Evolutionary conservation across 2,888 invertebrate genomes (phyloP).

Genomic region (Catocala sponsa): DNA sequence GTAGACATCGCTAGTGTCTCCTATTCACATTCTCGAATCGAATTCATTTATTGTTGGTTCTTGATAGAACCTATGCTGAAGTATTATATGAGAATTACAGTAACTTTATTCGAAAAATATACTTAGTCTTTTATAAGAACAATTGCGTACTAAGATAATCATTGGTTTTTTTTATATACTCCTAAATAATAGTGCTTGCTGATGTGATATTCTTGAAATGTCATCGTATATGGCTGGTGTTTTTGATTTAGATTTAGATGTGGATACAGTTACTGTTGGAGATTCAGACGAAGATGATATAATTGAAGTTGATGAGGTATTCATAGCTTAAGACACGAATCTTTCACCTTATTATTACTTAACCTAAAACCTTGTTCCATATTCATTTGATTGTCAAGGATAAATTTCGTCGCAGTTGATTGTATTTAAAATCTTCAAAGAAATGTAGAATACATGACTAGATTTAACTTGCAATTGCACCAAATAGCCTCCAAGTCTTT

Average conservation of each 20-base stretch:
- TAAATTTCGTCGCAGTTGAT: conserved; percentile 54
- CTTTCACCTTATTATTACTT: conserved; percentile 55
- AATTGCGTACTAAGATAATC: conserved; percentile 15
- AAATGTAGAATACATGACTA: no score
- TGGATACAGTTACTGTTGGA: conserved; percentile 89
- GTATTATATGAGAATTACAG: conserved; percentile 16
- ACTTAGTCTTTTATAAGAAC: conserved; percentile 17
- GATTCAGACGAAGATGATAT: conserved; percentile 96
- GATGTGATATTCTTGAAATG: conserved; percentile 87
- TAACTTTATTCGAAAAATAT: conserved; percentile 12
- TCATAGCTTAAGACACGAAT: conserved; percentile 50
- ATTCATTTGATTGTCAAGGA: conserved; percentile 80
- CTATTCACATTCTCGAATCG: conserved; percentile 23
- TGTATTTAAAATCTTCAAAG: conserved; percentile 7
- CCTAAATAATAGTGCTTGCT: conserved; percentile 70
- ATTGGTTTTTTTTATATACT: conserved; percentile 28
- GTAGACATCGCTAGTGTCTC: conserved; percentile 1
- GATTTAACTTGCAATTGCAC: no score
- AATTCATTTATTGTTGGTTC: conserved; percentile 32
- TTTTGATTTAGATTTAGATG: conserved; percentile 96
- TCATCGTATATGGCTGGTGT: conserved; percentile 94
- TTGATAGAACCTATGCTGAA: conserved; percentile 19
- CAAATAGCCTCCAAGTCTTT: no score
- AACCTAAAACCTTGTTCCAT: conserved; percentile 89
- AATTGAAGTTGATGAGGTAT: conserved; percentile 96